phyloP scores from a whole-genome alignment of 2,113 vertebrate genomes.

The Myotis brandtii region DNA sequence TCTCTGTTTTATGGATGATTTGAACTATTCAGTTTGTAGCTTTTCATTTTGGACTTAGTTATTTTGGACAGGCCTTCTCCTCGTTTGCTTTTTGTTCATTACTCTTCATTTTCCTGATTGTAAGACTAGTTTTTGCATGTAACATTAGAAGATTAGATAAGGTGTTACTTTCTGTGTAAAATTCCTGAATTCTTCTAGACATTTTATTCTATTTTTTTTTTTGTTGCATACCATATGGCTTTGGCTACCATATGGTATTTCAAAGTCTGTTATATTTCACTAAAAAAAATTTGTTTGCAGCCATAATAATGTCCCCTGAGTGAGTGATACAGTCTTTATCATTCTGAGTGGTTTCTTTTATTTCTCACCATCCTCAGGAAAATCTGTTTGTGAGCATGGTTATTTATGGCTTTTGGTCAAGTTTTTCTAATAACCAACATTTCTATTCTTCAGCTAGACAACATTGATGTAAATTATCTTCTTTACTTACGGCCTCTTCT shows the following conservation, averaged over 20 bases:
- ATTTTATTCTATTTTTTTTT: slow-evolving; percentile 21
- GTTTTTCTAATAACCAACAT: slow-evolving; percentile 8
- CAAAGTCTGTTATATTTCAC: background rate
- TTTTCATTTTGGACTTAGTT: slow-evolving; percentile 36
- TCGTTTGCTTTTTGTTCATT: slow-evolving; percentile 46
- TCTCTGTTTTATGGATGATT: slow-evolving; percentile 31
- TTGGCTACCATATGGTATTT: slow-evolving; percentile 19
- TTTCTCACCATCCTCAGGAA: slow-evolving; percentile 33
- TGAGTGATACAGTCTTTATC: background rate
- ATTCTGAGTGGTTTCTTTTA: slow-evolving; percentile 46
- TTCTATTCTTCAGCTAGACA: slow-evolving; percentile 8
- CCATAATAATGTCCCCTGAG: background rate
- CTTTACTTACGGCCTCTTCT: background rate
- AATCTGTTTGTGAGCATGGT: background rate
- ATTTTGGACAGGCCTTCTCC: background rate
- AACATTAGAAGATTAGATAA: slow-evolving; percentile 42
- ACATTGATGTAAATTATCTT: slow-evolving; percentile 44
- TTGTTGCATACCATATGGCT: slow-evolving; percentile 15
- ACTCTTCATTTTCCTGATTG: slow-evolving; percentile 17
- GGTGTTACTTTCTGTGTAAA: slow-evolving; percentile 29
- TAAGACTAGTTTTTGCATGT: slow-evolving; percentile 24
- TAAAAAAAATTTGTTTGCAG: background rate
- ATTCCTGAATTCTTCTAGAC: slow-evolving; percentile 52
- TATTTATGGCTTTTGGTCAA: slow-evolving; percentile 38
- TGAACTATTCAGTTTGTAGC: slow-evolving; percentile 23